These are phyloP conservation scores for Colletes collaris DNA, from an alignment of 2,888 invertebrate species.

Conservation along the genomic window DNA sequence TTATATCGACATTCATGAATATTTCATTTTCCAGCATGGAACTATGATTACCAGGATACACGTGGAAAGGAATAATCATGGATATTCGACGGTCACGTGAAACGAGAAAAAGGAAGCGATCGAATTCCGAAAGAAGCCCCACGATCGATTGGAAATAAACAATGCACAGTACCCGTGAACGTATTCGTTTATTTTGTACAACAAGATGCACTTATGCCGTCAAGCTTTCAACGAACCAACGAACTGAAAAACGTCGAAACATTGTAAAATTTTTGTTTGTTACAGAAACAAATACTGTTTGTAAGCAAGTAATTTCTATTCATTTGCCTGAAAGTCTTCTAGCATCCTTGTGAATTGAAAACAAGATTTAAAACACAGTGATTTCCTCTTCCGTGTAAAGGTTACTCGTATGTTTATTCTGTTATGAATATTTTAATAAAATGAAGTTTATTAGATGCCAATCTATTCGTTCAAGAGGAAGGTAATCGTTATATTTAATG, in stretches of 20 bases:
- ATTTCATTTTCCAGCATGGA: constrained; percentile 34
- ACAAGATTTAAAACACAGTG: no score
- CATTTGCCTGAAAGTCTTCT: neutral
- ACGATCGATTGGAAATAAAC: no score
- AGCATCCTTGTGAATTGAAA: no score
- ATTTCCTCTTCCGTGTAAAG: neutral
- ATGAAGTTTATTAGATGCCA: neutral
- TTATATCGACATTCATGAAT: constrained; percentile 47
- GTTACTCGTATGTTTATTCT: neutral
- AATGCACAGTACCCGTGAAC: no score
- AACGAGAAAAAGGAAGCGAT: neutral
- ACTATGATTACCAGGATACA: constrained; percentile 21
- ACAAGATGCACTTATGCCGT: no score
- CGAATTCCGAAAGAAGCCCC: no score
- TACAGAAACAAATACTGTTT: no score
- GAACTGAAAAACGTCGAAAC: no score
- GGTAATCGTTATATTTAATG: neutral
- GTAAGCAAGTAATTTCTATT: neutral
- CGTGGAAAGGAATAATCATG: neutral
- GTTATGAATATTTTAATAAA: neutral
- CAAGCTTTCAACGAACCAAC: no score
- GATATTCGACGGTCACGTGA: neutral
- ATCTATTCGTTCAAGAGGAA: neutral
- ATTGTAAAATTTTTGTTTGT: no score
- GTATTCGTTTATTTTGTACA: no score